These are phyloP conservation scores for Dinocampus coccinellae DNA, from an alignment of 2,888 invertebrate species.

Conservation along the genomic window DNA sequence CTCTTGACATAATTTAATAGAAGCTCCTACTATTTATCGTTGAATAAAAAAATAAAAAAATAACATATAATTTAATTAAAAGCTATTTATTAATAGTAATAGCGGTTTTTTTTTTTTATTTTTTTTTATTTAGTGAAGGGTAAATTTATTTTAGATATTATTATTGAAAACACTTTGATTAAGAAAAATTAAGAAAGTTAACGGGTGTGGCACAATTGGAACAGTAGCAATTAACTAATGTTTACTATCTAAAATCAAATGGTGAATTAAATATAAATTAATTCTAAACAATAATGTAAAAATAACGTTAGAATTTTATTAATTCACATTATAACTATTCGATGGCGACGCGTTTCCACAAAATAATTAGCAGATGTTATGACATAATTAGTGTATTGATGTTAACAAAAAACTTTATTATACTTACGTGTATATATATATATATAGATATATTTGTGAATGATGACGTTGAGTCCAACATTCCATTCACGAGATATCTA, in stretches of 20 bases:
- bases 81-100: too few species aligned
- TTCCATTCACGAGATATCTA: background rate
- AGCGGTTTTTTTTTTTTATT: background rate
- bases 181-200: background rate
- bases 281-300: too few species aligned
- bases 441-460: background rate
- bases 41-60: background rate
- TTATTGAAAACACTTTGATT: background rate
- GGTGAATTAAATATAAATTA: too few species aligned
- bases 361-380: background rate
- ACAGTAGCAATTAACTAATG: background rate
- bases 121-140: background rate
- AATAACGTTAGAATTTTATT: too few species aligned
- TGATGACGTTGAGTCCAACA: background rate
- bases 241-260: too few species aligned
- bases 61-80: background rate
- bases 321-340: too few species aligned
- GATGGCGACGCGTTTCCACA: constrained; percentile 1
- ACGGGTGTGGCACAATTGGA: constrained; percentile 14
- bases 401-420: background rate
- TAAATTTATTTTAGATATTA: background rate
- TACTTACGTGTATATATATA: background rate
- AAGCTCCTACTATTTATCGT: background rate
- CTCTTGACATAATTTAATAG: constrained; percentile 3
- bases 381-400: background rate